These are phyloP conservation scores for Diarsia dahlii DNA, from an alignment of 2,888 invertebrate genomes.

Conservation along the genomic window DNA sequence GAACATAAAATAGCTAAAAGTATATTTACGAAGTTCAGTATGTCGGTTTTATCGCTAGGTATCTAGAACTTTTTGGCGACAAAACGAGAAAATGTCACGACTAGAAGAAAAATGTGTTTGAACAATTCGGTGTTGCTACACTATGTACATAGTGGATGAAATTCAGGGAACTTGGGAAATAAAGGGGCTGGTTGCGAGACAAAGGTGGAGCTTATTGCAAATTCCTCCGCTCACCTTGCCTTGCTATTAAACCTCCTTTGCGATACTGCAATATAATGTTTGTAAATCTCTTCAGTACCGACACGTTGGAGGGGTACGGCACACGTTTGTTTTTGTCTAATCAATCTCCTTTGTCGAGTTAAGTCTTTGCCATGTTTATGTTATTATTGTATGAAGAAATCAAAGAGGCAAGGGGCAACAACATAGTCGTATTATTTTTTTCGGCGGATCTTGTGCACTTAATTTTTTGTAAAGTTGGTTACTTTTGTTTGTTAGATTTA, in stretches of 20 bases:
- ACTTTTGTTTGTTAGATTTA: no score
- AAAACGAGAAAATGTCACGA: slow-evolving; percentile 70
- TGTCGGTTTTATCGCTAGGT: slow-evolving; percentile 61
- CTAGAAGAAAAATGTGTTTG: slow-evolving; percentile 78
- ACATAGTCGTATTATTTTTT: slow-evolving; percentile 4
- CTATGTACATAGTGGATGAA: slow-evolving; percentile 81
- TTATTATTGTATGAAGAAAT: slow-evolving; percentile 4
- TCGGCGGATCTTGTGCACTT: background rate
- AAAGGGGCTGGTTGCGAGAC: slow-evolving; percentile 82
- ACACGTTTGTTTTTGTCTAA: slow-evolving; percentile 53
- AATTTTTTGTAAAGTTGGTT: background rate
- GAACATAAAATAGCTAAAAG: slow-evolving; percentile 47
- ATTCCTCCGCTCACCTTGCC: slow-evolving; percentile 86
- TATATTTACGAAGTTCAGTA: slow-evolving; percentile 56
- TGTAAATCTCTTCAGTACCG: slow-evolving; percentile 65
- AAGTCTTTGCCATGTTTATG: slow-evolving; percentile 21
- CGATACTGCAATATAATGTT: slow-evolving; percentile 77
- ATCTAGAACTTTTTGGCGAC: slow-evolving; percentile 64
- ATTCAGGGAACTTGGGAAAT: slow-evolving; percentile 86
- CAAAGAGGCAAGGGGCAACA: background rate
- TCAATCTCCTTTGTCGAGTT: slow-evolving; percentile 52
- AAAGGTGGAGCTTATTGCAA: slow-evolving; percentile 89
- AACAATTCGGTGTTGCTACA: slow-evolving; percentile 73
- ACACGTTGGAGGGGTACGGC: slow-evolving; percentile 29
- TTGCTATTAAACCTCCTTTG: slow-evolving; percentile 82